Evolutionary conservation across 1,140 invertebrate genomes (phyloP).

Genomic region (Manduca sexta): DNA sequence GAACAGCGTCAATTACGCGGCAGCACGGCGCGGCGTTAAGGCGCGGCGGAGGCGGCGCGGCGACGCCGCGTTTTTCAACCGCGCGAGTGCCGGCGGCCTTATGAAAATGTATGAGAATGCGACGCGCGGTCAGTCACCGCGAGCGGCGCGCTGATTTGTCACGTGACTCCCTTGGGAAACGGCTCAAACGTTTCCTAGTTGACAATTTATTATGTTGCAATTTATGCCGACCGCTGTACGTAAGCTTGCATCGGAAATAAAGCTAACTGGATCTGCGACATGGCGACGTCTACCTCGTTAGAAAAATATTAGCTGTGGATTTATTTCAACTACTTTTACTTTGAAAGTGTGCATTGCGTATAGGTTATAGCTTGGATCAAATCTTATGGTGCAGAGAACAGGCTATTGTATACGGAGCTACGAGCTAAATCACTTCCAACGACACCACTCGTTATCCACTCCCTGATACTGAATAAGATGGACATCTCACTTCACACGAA

Average conservation of each 20-base stretch:
- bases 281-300: neutral
- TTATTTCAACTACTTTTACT: too few species aligned
- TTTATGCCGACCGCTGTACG: constrained; percentile 2
- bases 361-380: too few species aligned
- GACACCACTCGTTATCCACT: too few species aligned
- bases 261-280: neutral
- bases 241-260: constrained; percentile 1
- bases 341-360: too few species aligned
- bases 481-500: too few species aligned
- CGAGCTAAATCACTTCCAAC: too few species aligned
- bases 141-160: constrained; percentile 16
- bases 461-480: too few species aligned
- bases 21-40: neutral
- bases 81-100: constrained; percentile 3
- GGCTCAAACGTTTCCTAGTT: constrained; percentile 12
- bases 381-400: too few species aligned
- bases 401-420: too few species aligned
- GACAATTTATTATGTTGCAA: constrained; percentile 8
- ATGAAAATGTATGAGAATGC: constrained; percentile 37
- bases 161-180: constrained; percentile 23
- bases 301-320: too few species aligned
- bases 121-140: constrained; percentile 19
- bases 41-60: constrained; percentile 5
- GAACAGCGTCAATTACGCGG: constrained; percentile 22
- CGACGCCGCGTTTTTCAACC: constrained; percentile 26